These are phyloP conservation scores for Erannis defoliaria DNA, from an alignment of 2,888 invertebrate species.

Conservation along the genomic window DNA sequence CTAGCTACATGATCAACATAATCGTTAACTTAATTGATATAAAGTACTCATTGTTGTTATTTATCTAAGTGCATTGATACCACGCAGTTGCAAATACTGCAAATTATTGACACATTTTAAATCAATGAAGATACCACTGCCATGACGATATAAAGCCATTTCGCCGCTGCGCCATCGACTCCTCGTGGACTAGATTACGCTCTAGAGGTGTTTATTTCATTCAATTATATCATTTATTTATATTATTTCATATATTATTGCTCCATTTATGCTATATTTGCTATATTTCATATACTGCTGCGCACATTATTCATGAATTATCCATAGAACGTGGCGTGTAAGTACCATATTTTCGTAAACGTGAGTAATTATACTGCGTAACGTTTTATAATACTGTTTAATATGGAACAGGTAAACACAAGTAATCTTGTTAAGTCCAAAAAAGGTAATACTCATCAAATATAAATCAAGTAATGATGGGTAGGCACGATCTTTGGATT, in stretches of 20 bases:
- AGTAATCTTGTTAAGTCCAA: constrained; percentile 14
- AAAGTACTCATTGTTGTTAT: constrained; percentile 39
- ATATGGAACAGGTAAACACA: constrained; percentile 14
- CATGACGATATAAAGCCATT: constrained; percentile 52
- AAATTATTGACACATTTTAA: constrained; percentile 56
- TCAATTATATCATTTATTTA: constrained; percentile 66
- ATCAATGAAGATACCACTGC: constrained; percentile 48
- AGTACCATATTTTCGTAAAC: constrained; percentile 39
- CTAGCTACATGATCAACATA: neutral
- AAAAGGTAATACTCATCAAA: constrained; percentile 29
- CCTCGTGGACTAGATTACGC: constrained; percentile 77
- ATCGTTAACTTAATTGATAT: constrained; percentile 37
- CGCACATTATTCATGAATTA: constrained; percentile 48
- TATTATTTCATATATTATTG: constrained; percentile 52
- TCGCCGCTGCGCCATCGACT: constrained; percentile 62
- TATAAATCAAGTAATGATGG: constrained; percentile 20
- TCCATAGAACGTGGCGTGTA: constrained; percentile 42
- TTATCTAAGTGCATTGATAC: constrained; percentile 40
- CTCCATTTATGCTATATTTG: constrained; percentile 48
- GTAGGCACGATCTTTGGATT: constrained; percentile 27
- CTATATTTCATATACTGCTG: constrained; percentile 44
- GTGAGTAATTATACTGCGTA: constrained; percentile 14
- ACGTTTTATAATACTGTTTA: constrained; percentile 10
- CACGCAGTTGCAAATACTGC: constrained; percentile 61
- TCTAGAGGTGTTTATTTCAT: constrained; percentile 50